Conservation (phyloP, 2,797 vertebrate genomes). For the Rhynchonycteris naso region DNA sequence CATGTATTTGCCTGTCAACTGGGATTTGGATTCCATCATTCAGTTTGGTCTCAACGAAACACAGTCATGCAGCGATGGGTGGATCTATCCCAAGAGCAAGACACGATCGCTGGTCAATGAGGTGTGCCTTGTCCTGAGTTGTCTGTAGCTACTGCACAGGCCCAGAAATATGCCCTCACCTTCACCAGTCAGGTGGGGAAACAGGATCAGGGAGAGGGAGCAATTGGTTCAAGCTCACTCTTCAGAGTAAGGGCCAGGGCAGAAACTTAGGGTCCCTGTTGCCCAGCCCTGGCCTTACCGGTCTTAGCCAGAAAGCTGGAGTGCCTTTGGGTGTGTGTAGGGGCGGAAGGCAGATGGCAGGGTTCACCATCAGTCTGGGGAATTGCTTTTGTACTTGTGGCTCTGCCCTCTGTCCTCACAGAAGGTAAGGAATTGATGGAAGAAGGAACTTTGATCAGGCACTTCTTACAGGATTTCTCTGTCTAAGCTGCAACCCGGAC, state of each 20-base stretch:
- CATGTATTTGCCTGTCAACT: constrained; percentile 89
- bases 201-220: not conserved
- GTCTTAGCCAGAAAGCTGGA: too few relatives aligned
- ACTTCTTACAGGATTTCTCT: not conserved
- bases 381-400: not conserved
- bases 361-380: too few relatives aligned
- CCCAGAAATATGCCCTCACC: not conserved
- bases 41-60: constrained; percentile 87
- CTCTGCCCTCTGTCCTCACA: not conserved
- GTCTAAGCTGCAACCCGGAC: not conserved
- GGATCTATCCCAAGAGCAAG: constrained; percentile 81
- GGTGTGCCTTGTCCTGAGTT: constrained; percentile 80
- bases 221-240: not conserved
- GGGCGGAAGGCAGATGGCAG: too few relatives aligned
- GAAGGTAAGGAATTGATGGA: too few relatives aligned
- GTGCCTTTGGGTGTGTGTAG: too few relatives aligned
- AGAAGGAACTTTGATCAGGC: too few relatives aligned
- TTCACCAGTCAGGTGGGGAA: not conserved
- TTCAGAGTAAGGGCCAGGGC: not conserved
- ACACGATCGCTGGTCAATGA: constrained; percentile 86
- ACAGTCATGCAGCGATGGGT: constrained; percentile 86
- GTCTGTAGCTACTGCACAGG: not conserved
- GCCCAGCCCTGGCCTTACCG: not conserved
- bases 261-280: not conserved
- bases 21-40: constrained; percentile 86